Evolutionary conservation across 92 coral and sea anemone genomes (phyloP), one percentile per base, ranked within the genome.

Genomic region (Pocillopora meandrina): DNA sequence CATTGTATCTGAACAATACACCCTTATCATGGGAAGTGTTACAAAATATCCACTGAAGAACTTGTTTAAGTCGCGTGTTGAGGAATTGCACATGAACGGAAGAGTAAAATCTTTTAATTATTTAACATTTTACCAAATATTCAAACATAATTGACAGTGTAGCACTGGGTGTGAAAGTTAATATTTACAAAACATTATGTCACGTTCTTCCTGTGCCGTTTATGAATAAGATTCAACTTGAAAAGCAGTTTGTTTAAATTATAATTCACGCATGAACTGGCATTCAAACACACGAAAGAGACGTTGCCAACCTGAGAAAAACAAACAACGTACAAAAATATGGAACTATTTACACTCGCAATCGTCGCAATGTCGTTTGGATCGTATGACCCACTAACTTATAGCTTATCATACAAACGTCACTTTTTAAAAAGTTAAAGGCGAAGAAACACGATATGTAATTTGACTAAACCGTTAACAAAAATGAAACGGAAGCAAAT

Each of bases 91-190:
- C 10, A 14, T 55, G 35, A 55, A 14, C 55, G 16, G 57, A 21
- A 26, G 12, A 26, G 12, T 13, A 7, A 55, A n/a, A 56, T 57
- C 10, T 36, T 31, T 33, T 34, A 26, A 33, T 34, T 36, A 57
- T 23, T 34, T 61, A 59, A 60, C 34, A 74, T 74, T 77, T 77
- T 77, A 77, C 62, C 62, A 8, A 35, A 18, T 61, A 59, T 72
- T 82, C 10, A 59, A 19, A 66, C 34, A 69, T 59, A 74, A 61
- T 83, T 83, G 74, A 83, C 80, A 63, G 20, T 5, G 34, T 15
- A 31, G 86, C 86, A 83, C 80, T 83, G 15, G 9, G 80, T 73
- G 80, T 80, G 74, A 62, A 16, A n/a, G 52, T 11, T 13, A 73
- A 61, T 74, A 62, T 83, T 72, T 83, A 73, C 74, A 83, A 33